phyloP scores from a whole-genome alignment of 2,113 vertebrate genomes.

The Chamaetylas fuelleborni region DNA sequence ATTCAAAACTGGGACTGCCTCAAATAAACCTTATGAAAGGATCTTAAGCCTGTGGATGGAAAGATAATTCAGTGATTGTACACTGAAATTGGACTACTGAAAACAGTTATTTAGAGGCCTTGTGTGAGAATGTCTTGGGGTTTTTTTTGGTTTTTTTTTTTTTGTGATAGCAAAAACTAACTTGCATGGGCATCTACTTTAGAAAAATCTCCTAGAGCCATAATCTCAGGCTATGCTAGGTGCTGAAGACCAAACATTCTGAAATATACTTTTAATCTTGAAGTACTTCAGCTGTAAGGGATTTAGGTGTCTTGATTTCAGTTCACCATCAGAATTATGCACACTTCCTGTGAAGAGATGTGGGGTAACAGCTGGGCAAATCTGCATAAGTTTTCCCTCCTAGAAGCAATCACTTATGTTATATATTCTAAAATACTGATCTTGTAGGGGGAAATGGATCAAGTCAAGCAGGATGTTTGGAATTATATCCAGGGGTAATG shows the following conservation, averaged over 20 bases:
- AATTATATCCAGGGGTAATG: fast-evolving
- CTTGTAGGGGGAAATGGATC: not conserved
- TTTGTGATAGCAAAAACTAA: not conserved
- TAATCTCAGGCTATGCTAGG: not conserved
- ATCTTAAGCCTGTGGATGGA: not conserved
- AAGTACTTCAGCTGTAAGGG: not conserved
- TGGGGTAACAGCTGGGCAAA: not conserved
- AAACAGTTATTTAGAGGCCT: not conserved
- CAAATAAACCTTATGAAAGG: not conserved
- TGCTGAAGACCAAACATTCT: not conserved
- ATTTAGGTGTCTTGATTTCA: not conserved
- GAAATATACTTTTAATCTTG: not conserved
- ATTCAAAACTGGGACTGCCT: not conserved
- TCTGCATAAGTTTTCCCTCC: not conserved
- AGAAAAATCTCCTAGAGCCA: not conserved
- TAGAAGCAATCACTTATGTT: not conserved
- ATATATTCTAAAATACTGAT: not conserved
- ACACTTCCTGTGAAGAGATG: not conserved
- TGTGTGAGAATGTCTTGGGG: not conserved
- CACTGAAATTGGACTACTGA: not conserved
- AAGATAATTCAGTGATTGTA: not conserved
- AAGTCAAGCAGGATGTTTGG: not conserved
- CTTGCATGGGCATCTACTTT: not conserved
- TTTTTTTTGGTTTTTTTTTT: not conserved
- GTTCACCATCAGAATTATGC: not conserved